These are phyloP conservation scores for Sarcophaga carnaria DNA, from an alignment of 2,888 invertebrate genomes.

Conservation along the genomic window DNA sequence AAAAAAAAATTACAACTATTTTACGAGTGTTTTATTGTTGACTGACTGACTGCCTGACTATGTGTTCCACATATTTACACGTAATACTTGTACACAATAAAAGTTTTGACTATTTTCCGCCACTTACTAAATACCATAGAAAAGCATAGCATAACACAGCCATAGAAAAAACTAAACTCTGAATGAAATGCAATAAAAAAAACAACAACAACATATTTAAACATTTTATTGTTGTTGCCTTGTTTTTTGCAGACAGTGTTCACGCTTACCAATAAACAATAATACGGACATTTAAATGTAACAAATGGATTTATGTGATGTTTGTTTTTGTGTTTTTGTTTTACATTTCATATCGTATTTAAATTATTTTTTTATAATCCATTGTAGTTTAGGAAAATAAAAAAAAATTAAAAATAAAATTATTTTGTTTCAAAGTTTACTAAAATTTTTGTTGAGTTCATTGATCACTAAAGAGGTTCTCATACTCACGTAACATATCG, in stretches of 20 bases:
- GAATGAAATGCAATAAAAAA: not conserved
- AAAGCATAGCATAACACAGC: not conserved
- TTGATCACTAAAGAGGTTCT: too few relatives aligned
- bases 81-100: conserved; percentile 38
- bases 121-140: conserved; percentile 6
- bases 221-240: not conserved
- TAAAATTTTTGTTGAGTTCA: too few relatives aligned
- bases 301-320: conserved; percentile 14
- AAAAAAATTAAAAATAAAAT: not conserved
- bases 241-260: not conserved
- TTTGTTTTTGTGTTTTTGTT: not conserved
- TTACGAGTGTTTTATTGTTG: conserved; percentile 23
- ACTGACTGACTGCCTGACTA: not conserved
- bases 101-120: conserved; percentile 49
- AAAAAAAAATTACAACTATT: not conserved
- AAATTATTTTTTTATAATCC: not conserved
- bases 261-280: conserved; percentile 6
- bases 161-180: not conserved
- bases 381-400: not conserved
- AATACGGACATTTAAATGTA: conserved; percentile 12
- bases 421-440: too few relatives aligned
- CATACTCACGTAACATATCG: too few relatives aligned
- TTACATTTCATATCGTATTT: too few relatives aligned
- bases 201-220: not conserved
- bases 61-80: conserved; percentile 62